Conservation (phyloP, 2,888 invertebrate species). For the Hirtodrosophila trivittata region DNA sequence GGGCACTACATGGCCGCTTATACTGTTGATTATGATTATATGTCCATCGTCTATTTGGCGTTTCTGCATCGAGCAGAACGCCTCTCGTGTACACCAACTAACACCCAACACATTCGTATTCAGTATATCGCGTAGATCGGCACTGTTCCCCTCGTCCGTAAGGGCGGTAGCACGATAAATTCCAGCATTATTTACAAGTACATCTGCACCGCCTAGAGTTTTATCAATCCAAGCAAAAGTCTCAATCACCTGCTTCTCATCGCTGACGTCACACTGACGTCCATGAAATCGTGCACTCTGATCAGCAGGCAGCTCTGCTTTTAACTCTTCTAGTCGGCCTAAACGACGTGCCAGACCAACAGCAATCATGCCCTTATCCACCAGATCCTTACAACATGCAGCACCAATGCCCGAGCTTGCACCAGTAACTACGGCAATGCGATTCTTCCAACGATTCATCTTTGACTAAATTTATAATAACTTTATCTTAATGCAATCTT, state of each 20-base stretch:
- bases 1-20: slow-evolving; percentile 74
- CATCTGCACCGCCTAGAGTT: slow-evolving; percentile 85
- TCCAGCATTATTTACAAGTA: slow-evolving; percentile 86
- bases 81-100: slow-evolving; percentile 84
- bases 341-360: slow-evolving; percentile 85
- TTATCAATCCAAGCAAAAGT: slow-evolving; percentile 84
- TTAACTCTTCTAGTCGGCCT: slow-evolving; percentile 80
- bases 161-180: slow-evolving; percentile 39
- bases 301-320: slow-evolving; percentile 48
- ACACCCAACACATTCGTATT: slow-evolving; percentile 84
- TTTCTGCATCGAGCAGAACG: slow-evolving; percentile 84
- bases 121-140: slow-evolving; percentile 74
- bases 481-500: not conserved
- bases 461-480: not conserved
- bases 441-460: slow-evolving; percentile 55
- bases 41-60: slow-evolving; percentile 84
- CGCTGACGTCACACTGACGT: slow-evolving; percentile 84
- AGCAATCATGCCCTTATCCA: slow-evolving; percentile 13
- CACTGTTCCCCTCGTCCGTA: slow-evolving; percentile 57
- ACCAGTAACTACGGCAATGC: slow-evolving; percentile 57
- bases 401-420: slow-evolving; percentile 58
- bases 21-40: slow-evolving; percentile 84
- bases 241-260: slow-evolving; percentile 85
- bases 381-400: slow-evolving; percentile 43
- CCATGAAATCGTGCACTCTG: slow-evolving; percentile 79